These are phyloP conservation scores for Aulostomus chinensis DNA, from an alignment of 2,797 vertebrate genomes.

Conservation along the genomic window DNA sequence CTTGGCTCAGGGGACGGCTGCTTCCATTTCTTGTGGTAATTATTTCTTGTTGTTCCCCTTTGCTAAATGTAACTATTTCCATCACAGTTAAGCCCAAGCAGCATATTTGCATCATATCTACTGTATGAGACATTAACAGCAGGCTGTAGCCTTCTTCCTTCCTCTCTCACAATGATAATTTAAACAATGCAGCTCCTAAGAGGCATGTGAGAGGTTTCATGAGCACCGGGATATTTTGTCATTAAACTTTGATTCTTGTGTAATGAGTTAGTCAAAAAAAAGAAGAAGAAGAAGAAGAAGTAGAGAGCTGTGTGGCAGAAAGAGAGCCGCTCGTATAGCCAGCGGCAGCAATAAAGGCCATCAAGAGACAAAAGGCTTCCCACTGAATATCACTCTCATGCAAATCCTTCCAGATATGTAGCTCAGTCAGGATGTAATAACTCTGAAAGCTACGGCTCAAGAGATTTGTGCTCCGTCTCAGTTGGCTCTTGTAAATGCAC, in stretches of 20 bases:
- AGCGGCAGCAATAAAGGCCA: constrained; percentile 52
- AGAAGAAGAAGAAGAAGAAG: constrained; percentile 41
- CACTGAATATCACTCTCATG: constrained; percentile 48
- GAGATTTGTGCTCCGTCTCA: constrained; percentile 10
- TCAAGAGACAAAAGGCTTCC: constrained; percentile 58
- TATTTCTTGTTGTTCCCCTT: constrained; percentile 52
- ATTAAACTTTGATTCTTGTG: constrained; percentile 70
- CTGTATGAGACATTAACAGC: constrained; percentile 1
- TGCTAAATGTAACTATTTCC: constrained; percentile 34
- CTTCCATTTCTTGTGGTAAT: constrained; percentile 50
- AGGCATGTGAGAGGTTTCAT: constrained; percentile 45
- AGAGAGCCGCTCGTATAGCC: constrained; percentile 53
- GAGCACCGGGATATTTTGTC: constrained; percentile 58
- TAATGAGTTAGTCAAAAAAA: constrained; percentile 71
- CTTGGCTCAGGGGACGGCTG: constrained; percentile 52
- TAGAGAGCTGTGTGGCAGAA: constrained; percentile 16
- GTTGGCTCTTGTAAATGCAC: not conserved
- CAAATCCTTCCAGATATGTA: constrained; percentile 20
- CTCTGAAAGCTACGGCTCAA: constrained; percentile 16
- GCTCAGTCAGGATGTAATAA: constrained; percentile 20
- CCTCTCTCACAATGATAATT: constrained; percentile 45
- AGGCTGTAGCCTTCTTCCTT: constrained; percentile 19
- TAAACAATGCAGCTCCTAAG: constrained; percentile 50
- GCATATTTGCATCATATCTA: constrained; percentile 19
- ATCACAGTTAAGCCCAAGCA: constrained; percentile 14